A percentile compares a stretch with the other conserved stretches of the same genome.
Conservation (phyloP, 2,797 vertebrate genomes). For the Notolabrus celidotus region DNA sequence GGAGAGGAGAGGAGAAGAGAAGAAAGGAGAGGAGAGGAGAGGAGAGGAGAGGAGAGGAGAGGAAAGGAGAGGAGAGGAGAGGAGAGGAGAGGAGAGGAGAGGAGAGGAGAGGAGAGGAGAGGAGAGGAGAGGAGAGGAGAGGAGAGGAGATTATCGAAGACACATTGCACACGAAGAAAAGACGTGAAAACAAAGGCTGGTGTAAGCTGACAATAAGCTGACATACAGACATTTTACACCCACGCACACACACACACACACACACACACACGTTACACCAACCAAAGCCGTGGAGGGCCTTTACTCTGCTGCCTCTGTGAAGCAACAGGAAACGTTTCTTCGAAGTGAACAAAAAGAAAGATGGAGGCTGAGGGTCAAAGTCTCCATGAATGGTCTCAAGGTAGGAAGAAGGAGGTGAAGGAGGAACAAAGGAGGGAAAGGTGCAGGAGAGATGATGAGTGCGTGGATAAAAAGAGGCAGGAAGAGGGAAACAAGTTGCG, state of each 20-base stretch:
- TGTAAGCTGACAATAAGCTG: slow-evolving; percentile 45
- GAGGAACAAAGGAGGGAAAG: slow-evolving; percentile 13
- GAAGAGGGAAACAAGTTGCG: background rate
- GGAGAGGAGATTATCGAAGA: slow-evolving; percentile 12
- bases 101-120: background rate
- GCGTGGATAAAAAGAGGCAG: background rate
- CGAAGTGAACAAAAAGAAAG: slow-evolving; percentile 1
- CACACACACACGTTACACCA: slow-evolving; percentile 17
- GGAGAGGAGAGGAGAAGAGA: too few relatives aligned
- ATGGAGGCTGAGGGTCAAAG: slow-evolving; percentile 1
- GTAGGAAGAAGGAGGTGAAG: background rate
- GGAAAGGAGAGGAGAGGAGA: too few relatives aligned
- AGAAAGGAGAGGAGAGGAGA: too few relatives aligned
- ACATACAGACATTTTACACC: slow-evolving; percentile 19
- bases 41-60: too few relatives aligned
- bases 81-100: background rate
- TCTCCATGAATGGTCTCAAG: background rate
- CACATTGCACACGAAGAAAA: slow-evolving; percentile 17
- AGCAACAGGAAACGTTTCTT: slow-evolving; percentile 23
- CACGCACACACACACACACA: slow-evolving; percentile 4
- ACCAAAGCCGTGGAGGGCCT: slow-evolving; percentile 2
- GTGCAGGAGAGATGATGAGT: slow-evolving; percentile 1
- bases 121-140: background rate
- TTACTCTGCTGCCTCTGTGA: slow-evolving; percentile 14
- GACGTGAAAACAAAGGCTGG: slow-evolving; percentile 46